Base-by-base conservation (phyloP, 2,888 invertebrate species). In the Chydorus sphaericus region DNA sequence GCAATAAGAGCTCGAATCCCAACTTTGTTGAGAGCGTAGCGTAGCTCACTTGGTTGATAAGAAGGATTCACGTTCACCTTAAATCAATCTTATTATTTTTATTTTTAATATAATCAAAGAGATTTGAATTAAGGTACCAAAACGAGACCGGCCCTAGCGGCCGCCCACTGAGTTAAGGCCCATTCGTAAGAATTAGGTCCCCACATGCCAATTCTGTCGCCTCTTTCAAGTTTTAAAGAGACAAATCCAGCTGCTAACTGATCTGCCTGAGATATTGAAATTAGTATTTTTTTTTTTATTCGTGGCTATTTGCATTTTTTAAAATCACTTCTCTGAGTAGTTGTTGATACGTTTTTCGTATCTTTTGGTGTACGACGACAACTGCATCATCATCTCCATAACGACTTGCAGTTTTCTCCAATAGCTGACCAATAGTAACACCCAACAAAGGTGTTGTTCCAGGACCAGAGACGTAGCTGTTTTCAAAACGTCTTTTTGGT, bases 201-300 rank as follows among this genome's bases (percentile, higher is more conserved):
- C 83, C 85, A 88, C 23, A 91, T 72, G 1, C 83, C 89, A 3
- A 92, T 65, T 8, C 82, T 70, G 65, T 91, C 89, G 0, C 86
- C 86, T 29, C 70, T 74, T 55, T 77, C 66, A 18, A 89, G 64
- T 0, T 88, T 88, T 26, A 85, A 63, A 37, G 77, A 75, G n/a
- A 75, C 62, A 1, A 90, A 72, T 1, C 85, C 84, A 1, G 82
- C 81, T 0, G 86, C 87, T 4, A 88, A 65, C 55, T 72, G 72
- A 65, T 86, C 81, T 1, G 80, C 80, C 77, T 86, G 44, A 39
- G 8, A 44, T 11, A 18, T 66, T 23, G 57, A 58, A 39, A 55
- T 61, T 48, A 58, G 18, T 56, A 59, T 5, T 57, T 57, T 8
- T 60, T 44, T 56, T 16, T 26, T 61, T 38, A 29, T 59, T 57